Percentiles rank a stretch among this genome's conserved stretches.
Evolutionary conservation across 64 coral and sea anemone genomes (phyloP).

Genomic region (Platygyra sinensis): DNA sequence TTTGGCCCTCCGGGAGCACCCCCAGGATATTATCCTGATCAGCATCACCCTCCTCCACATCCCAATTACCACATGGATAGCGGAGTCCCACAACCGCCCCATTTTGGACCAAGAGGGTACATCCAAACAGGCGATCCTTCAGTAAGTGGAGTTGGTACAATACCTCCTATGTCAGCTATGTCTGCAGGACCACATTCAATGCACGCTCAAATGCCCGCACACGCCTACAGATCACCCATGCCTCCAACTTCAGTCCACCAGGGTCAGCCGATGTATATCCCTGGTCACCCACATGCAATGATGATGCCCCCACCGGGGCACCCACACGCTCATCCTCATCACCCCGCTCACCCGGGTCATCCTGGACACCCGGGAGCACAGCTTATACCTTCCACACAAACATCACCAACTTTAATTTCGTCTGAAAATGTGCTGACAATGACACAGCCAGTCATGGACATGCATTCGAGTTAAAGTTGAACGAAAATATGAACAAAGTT

Average conservation of each 20-base stretch:
- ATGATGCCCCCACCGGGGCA: conserved; percentile 99
- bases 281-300: conserved; percentile 95
- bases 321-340: conserved; percentile 97
- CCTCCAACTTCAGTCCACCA: conserved; percentile 82
- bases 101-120: conserved; percentile 95
- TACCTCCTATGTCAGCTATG: conserved; percentile 77
- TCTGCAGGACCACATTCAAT: conserved; percentile 80
- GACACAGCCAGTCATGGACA: conserved; percentile 94
- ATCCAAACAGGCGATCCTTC: conserved; percentile 74
- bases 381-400: conserved; percentile 90
- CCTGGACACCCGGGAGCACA: conserved; percentile 79
- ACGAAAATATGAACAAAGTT: conserved; percentile 30
- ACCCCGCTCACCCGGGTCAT: conserved; percentile 72
- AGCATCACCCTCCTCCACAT: conserved; percentile 91
- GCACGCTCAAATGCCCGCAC: conserved; percentile 92
- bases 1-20: conserved; percentile 91
- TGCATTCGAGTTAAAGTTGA: conserved; percentile 93
- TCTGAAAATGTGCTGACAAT: conserved; percentile 90
- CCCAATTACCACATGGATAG: conserved; percentile 97
- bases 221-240: conserved; percentile 93
- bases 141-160: conserved; percentile 86
- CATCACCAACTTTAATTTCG: conserved; percentile 93
- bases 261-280: conserved; percentile 96
- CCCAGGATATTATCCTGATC: conserved; percentile 97
- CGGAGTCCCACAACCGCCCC: conserved; percentile 74